Evolutionary conservation across 2,888 invertebrate species (phyloP).

Genomic region (Deilephila elpenor): DNA sequence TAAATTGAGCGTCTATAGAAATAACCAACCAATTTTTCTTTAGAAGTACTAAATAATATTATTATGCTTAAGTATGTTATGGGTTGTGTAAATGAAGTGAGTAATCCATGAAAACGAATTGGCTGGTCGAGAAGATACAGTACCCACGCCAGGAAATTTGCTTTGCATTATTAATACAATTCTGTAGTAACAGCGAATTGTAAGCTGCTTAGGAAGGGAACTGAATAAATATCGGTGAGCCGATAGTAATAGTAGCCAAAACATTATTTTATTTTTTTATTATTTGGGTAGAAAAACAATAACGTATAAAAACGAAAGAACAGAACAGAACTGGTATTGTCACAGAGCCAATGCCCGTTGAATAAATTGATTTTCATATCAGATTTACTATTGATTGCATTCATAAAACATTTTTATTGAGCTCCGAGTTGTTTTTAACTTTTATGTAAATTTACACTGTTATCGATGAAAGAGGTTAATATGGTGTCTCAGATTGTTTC

Average conservation of each 20-base stretch:
- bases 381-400: conserved; percentile 12
- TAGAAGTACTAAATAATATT: background rate
- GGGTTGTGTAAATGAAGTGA: conserved; percentile 52
- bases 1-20: too few species aligned
- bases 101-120: conserved; percentile 66
- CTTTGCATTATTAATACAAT: conserved; percentile 80
- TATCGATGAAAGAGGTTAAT: background rate
- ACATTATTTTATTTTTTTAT: conserved; percentile 25
- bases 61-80: background rate
- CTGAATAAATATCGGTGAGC: conserved; percentile 73
- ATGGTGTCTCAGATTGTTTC: background rate
- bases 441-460: background rate
- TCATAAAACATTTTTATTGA: background rate
- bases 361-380: conserved; percentile 22
- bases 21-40: background rate
- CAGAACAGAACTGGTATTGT: conserved; percentile 42
- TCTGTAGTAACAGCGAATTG: conserved; percentile 71
- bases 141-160: conserved; percentile 62
- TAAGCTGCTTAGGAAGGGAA: conserved; percentile 78
- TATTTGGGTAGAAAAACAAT: conserved; percentile 13
- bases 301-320: conserved; percentile 26
- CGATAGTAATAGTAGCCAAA: conserved; percentile 52
- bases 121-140: conserved; percentile 71
- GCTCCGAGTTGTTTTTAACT: background rate
- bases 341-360: conserved; percentile 13